Base-by-base conservation (phyloP, 1,140 invertebrate genomes). In the Drosophila burlai region DNA sequence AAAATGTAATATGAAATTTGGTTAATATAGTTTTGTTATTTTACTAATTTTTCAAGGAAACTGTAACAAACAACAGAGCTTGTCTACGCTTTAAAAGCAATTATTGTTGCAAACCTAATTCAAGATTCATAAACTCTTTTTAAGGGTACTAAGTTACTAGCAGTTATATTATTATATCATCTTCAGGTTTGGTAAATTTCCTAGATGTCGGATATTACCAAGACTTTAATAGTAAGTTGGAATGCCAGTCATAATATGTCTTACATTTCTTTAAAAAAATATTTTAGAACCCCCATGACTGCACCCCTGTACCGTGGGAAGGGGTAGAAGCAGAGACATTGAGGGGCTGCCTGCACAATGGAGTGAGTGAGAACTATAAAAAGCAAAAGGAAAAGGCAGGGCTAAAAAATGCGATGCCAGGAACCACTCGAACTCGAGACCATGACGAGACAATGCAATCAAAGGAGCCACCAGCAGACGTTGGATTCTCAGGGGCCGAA, bases 401-500 rank as follows among this genome's bases (percentile, higher is more conserved):
- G 62, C 18, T 46, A 21, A 69, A 57, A 76, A 77, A 57, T 67
- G 68, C 61, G 74, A 58, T 74, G 59, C 67, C 78, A 80, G 85
- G 72, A 76, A 90, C 85, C 85, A 90, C 85, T 90, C 81, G 79
- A 90, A 77, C 81, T 80, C 79, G 85, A 90, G 85, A 90, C 85
- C 82, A 90, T 91, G 85, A 90, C 85, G 81, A 90, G 81, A 90
- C 85, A 90, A 90, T 90, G 81, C 85, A 90, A 90, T 90, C 82
- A 90, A 90, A 90, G 81, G 85, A 89, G 79, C 74, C 83, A 78
- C 69, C 66, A 73, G 58, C 36, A 49, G 64, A 31, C 34, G 29
- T 9, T 36, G 66, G 29, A 38, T 34, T 52, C 42, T 26, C 26
- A 49, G 45, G 65, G 55, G 64, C 11, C 52, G n/a, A 36, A 36